Conservation (phyloP, 2,888 invertebrate species). For the Deilephila porcellus region DNA sequence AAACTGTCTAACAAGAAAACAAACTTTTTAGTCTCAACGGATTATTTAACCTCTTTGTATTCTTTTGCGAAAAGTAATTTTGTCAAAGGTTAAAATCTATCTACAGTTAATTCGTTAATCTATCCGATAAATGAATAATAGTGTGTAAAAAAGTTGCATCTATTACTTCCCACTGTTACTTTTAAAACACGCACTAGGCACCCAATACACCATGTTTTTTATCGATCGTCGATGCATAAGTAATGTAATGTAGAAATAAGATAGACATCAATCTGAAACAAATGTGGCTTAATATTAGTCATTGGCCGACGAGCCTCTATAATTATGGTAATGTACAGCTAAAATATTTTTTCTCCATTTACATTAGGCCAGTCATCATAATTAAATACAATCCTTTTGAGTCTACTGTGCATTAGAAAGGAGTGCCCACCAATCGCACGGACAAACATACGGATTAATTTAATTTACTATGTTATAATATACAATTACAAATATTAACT, state of each 20-base stretch:
- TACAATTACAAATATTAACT: neutral
- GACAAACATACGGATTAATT: constrained; percentile 21
- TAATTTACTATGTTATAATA: neutral
- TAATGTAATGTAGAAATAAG: constrained; percentile 37
- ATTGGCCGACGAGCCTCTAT: constrained; percentile 56
- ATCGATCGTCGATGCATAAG: constrained; percentile 27
- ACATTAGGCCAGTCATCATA: constrained; percentile 71
- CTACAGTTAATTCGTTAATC: no score
- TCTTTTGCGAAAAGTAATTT: no score
- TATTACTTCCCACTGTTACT: no score
- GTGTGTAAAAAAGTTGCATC: no score
- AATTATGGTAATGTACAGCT: constrained; percentile 77
- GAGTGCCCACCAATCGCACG: constrained; percentile 15
- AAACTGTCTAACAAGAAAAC: neutral
- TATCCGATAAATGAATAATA: no score
- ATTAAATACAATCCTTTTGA: constrained; percentile 57
- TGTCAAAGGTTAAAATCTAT: no score
- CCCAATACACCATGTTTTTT: neutral
- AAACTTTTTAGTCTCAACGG: no score
- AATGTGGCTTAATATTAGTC: constrained; percentile 56
- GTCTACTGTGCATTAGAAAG: constrained; percentile 30
- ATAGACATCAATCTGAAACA: constrained; percentile 44
- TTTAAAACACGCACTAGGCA: neutral
- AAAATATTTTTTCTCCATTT: constrained; percentile 66
- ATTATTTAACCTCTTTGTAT: no score